phyloP scores from a whole-genome alignment of 2,888 invertebrate species.

The Drosophila rellima region DNA sequence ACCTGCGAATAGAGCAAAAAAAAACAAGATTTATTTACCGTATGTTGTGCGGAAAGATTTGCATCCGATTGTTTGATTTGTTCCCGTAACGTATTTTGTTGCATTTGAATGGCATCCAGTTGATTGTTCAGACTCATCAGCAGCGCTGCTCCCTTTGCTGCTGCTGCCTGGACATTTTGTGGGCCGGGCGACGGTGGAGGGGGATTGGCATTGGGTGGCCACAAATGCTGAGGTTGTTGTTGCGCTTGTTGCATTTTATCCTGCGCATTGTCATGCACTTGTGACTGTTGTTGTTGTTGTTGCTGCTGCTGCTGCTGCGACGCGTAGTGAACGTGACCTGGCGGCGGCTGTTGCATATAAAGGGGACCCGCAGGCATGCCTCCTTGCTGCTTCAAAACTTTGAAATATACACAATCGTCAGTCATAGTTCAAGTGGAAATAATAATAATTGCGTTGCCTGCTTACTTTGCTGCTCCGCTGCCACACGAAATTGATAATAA shows the following conservation, averaged over 20 bases:
- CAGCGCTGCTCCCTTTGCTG: slow-evolving; percentile 64
- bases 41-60: slow-evolving; percentile 97
- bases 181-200: not conserved
- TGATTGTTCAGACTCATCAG: slow-evolving; percentile 84
- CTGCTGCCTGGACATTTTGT: not conserved
- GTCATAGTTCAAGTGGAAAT: not conserved
- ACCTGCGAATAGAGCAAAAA: slow-evolving; percentile 44
- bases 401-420: slow-evolving; percentile 39
- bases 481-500: slow-evolving; percentile 98
- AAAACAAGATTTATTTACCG: slow-evolving; percentile 87
- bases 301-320: slow-evolving; percentile 79
- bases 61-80: slow-evolving; percentile 98
- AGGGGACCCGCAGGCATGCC: slow-evolving; percentile 82
- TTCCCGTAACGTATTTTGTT: slow-evolving; percentile 94
- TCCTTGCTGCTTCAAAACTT: slow-evolving; percentile 92
- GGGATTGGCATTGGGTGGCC: slow-evolving; percentile 52
- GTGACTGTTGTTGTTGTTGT: slow-evolving; percentile 52
- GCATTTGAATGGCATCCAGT: slow-evolving; percentile 89
- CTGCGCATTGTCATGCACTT: slow-evolving; percentile 46
- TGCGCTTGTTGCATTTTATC: slow-evolving; percentile 58
- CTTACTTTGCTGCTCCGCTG: slow-evolving; percentile 97
- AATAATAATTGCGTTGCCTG: not conserved
- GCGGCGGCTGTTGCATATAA: slow-evolving; percentile 71
- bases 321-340: slow-evolving; percentile 65
- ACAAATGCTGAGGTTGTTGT: slow-evolving; percentile 62